Evolutionary conservation across 1,140 invertebrate genomes (phyloP).

Genomic region (Lucilia cuprina): DNA sequence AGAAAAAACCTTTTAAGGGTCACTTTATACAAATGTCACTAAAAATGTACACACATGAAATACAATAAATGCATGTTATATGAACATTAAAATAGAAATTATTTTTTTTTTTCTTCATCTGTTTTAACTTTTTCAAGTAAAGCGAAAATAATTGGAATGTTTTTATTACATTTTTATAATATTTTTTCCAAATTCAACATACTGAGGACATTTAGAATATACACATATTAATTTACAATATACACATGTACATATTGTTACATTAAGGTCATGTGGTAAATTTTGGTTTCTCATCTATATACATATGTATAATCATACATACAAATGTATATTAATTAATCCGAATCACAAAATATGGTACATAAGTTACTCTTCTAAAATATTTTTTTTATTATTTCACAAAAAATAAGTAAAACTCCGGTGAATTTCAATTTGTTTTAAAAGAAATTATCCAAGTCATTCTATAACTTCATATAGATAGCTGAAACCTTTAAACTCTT

Average conservation of each 20-base stretch:
- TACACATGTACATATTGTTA: neutral
- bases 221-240: too few species aligned
- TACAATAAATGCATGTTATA: constrained; percentile 25
- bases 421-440: too few species aligned
- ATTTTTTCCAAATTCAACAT: neutral
- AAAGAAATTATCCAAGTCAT: too few species aligned
- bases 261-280: neutral
- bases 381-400: too few species aligned
- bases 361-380: too few species aligned
- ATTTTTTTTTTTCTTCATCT: neutral
- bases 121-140: neutral
- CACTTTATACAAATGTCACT: constrained; percentile 27
- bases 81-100: neutral
- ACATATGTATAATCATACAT: too few species aligned
- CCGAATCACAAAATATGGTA: too few species aligned
- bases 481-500: too few species aligned
- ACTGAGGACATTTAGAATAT: neutral
- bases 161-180: neutral
- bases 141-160: neutral
- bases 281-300: neutral
- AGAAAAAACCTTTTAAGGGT: constrained; percentile 32
- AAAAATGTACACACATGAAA: constrained; percentile 25
- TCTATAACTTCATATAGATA: too few species aligned
- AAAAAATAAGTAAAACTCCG: too few species aligned
- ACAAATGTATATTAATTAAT: too few species aligned